These are phyloP conservation scores for Drosophila suzukii DNA, from an alignment of 1,140 invertebrate genomes.

Conservation along the genomic window DNA sequence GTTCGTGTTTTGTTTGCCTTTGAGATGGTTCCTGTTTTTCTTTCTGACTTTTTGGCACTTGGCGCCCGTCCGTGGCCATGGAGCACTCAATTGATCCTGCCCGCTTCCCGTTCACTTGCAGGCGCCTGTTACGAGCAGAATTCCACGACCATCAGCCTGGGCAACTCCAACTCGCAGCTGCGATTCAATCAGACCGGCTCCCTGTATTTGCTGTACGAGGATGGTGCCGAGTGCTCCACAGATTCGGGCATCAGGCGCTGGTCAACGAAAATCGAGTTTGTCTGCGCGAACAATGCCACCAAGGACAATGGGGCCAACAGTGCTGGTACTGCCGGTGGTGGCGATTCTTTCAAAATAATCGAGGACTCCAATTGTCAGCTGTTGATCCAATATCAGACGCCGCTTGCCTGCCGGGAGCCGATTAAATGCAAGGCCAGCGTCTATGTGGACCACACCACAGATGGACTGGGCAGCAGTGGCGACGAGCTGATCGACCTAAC, in stretches of 20 bases:
- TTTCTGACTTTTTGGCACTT: constrained; percentile 34
- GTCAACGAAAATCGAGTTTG: constrained; percentile 85
- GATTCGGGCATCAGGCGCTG: constrained; percentile 63
- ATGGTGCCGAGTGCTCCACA: constrained; percentile 83
- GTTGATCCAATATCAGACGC: constrained; percentile 85
- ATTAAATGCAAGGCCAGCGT: constrained; percentile 72
- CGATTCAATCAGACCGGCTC: constrained; percentile 85
- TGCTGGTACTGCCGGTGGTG: neutral
- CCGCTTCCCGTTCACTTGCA: constrained; percentile 56
- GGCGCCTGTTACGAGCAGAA: constrained; percentile 72
- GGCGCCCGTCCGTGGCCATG: constrained; percentile 16
- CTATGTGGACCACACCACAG: constrained; percentile 55
- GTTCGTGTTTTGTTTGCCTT: constrained; percentile 32
- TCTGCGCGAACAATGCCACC: constrained; percentile 83
- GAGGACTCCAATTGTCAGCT: constrained; percentile 85
- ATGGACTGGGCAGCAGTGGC: constrained; percentile 54
- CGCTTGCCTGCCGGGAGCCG: constrained; percentile 84
- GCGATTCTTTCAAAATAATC: constrained; percentile 80
- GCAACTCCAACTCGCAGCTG: constrained; percentile 85
- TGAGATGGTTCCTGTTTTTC: constrained; percentile 28
- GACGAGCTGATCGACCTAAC: constrained; percentile 83
- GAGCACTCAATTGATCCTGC: constrained; percentile 41
- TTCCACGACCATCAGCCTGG: constrained; percentile 77
- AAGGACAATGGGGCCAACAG: constrained; percentile 56
- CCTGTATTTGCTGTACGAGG: constrained; percentile 86